Evolutionary conservation across 2,888 invertebrate species (phyloP).

Genomic region (Hanleya hanleyi): DNA sequence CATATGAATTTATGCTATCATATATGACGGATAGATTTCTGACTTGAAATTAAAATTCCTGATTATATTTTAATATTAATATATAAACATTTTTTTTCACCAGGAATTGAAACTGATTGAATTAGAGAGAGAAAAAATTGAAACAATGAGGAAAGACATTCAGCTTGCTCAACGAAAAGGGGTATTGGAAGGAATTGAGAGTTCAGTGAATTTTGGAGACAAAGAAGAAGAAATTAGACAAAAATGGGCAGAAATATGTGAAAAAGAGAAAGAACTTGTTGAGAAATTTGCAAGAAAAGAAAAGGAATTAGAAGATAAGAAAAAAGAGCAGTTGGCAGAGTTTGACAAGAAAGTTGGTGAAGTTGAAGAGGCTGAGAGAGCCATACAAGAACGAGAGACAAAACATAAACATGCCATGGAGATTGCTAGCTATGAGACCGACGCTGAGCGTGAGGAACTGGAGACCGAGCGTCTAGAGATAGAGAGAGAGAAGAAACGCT

Average conservation of each 20-base stretch:
- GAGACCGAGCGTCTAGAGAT: slow-evolving; percentile 10
- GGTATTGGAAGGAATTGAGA: neutral
- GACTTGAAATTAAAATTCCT: too few species aligned
- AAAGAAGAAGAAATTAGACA: slow-evolving; percentile 29
- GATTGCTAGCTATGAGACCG: slow-evolving; percentile 19
- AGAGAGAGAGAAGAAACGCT: neutral
- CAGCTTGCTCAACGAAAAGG: neutral
- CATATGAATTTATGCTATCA: too few species aligned
- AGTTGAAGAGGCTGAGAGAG: neutral
- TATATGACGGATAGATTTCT: too few species aligned
- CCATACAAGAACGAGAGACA: neutral
- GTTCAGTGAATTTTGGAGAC: slow-evolving; percentile 20
- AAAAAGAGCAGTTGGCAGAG: neutral
- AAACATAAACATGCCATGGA: neutral
- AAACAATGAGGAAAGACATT: neutral
- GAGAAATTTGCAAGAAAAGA: neutral
- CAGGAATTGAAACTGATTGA: neutral
- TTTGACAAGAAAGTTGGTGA: neutral
- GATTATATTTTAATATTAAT: too few species aligned
- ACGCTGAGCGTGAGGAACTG: slow-evolving; percentile 45
- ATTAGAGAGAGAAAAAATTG: neutral
- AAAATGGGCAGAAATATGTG: slow-evolving; percentile 10
- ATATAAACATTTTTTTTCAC: too few species aligned
- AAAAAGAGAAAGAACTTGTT: slow-evolving; percentile 4
- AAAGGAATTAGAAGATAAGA: neutral